Conservation (phyloP, 2,888 invertebrate genomes). For the Polymixis lichenea region DNA sequence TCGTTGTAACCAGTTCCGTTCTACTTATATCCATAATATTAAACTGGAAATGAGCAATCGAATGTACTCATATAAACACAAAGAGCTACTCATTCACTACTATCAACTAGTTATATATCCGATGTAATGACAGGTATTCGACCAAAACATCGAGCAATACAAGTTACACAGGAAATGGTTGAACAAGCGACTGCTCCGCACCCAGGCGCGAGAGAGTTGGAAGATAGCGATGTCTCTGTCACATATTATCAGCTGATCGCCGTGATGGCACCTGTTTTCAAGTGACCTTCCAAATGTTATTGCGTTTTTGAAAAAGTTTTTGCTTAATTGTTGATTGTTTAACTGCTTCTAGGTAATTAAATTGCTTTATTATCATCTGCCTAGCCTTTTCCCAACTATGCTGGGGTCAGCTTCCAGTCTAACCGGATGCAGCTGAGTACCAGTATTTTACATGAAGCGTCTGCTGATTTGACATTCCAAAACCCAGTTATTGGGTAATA, state of each 20-base stretch:
- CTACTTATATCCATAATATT: constrained; percentile 15
- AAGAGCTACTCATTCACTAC: constrained; percentile 27
- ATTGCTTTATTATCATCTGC: background rate
- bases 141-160: constrained; percentile 63
- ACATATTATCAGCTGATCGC: constrained; percentile 72
- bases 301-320: constrained; percentile 20
- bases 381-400: too few species aligned
- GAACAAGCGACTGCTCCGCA: constrained; percentile 69
- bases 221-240: constrained; percentile 41
- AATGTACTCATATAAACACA: constrained; percentile 23
- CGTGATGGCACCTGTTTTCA: constrained; percentile 51
- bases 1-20: constrained; percentile 20
- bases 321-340: background rate
- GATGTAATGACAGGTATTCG: constrained; percentile 56
- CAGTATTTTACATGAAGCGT: too few species aligned
- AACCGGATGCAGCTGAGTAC: too few species aligned
- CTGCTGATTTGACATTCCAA: too few species aligned
- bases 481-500: too few species aligned
- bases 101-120: constrained; percentile 42
- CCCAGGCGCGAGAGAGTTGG: constrained; percentile 57
- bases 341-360: background rate
- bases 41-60: constrained; percentile 26
- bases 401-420: too few species aligned
- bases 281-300: constrained; percentile 33
- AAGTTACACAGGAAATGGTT: constrained; percentile 76